These are phyloP conservation scores for Capitella teleta DNA, from an alignment of 1,140 invertebrate species.

Conservation along the genomic window DNA sequence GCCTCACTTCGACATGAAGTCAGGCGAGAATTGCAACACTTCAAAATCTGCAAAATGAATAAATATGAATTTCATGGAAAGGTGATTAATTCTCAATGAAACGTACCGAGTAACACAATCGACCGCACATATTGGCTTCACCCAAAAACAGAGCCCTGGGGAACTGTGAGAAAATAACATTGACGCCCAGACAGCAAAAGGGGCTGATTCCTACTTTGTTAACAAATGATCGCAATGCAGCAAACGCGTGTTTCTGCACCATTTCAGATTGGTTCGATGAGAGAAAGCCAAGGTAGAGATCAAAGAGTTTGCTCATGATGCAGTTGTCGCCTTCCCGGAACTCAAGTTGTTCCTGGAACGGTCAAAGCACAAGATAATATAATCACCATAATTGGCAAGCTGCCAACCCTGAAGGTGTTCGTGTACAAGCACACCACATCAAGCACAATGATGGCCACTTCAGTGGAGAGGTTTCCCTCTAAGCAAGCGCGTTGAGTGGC, in stretches of 20 bases:
- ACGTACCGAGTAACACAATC: conserved; percentile 62
- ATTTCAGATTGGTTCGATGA: conserved; percentile 80
- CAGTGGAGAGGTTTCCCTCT: conserved; percentile 78
- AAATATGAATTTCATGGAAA: background rate
- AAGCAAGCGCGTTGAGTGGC: no score
- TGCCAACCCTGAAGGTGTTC: conserved; percentile 55
- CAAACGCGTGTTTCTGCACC: conserved; percentile 80
- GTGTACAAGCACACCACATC: conserved; percentile 76
- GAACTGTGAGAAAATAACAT: conserved; percentile 32
- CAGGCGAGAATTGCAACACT: conserved; percentile 36
- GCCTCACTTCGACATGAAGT: conserved; percentile 61
- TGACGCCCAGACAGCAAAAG: conserved; percentile 10
- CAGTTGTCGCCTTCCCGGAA: conserved; percentile 59
- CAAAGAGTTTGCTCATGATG: conserved; percentile 64
- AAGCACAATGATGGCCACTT: conserved; percentile 74
- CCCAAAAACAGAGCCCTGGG: conserved; percentile 47
- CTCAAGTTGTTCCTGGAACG: conserved; percentile 48
- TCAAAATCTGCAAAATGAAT: conserved; percentile 20
- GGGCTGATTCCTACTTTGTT: conserved; percentile 69
- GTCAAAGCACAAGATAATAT: background rate
- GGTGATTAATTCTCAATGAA: background rate
- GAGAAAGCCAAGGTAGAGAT: conserved; percentile 66
- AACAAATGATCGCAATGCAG: conserved; percentile 75
- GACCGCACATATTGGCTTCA: conserved; percentile 69
- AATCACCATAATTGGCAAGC: background rate